Conservation (phyloP, 2,113 vertebrate species). For the Microtus montanus region DNA sequence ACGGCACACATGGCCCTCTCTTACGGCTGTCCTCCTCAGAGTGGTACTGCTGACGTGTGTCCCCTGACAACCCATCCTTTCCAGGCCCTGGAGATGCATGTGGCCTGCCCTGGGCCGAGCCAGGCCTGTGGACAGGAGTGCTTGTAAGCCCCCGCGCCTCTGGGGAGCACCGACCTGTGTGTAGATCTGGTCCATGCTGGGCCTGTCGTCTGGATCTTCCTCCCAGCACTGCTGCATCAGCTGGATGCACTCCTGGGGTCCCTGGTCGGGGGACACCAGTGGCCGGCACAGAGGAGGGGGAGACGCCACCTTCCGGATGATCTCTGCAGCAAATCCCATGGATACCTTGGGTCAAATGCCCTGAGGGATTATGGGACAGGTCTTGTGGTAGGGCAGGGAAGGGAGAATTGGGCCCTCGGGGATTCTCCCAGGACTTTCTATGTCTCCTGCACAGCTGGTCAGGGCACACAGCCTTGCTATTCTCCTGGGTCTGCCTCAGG, state of each 20-base stretch:
- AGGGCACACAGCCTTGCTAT: neutral
- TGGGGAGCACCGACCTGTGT: conserved; percentile 85
- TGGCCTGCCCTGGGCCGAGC: neutral
- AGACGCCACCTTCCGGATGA: conserved; percentile 92
- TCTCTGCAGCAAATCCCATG: conserved; percentile 85
- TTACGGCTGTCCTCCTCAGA: neutral
- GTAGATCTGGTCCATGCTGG: conserved; percentile 92
- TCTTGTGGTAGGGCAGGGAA: neutral
- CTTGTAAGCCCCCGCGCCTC: neutral
- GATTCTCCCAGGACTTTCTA: neutral
- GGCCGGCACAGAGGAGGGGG: conserved; percentile 92
- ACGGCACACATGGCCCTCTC: neutral
- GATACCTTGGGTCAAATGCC: neutral
- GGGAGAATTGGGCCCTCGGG: neutral
- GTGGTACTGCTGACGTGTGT: too few relatives aligned
- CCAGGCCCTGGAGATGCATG: fast-evolving
- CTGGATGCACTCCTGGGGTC: conserved; percentile 92
- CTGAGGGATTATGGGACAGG: neutral
- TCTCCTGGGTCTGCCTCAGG: neutral
- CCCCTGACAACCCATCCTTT: neutral
- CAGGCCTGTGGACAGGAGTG: neutral
- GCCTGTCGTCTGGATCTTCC: conserved; percentile 91
- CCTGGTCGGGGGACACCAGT: conserved; percentile 89
- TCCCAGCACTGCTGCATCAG: conserved; percentile 97
- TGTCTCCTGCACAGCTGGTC: too few relatives aligned